phyloP scores from a whole-genome alignment of 2,888 invertebrate genomes.

The Timema podura region DNA sequence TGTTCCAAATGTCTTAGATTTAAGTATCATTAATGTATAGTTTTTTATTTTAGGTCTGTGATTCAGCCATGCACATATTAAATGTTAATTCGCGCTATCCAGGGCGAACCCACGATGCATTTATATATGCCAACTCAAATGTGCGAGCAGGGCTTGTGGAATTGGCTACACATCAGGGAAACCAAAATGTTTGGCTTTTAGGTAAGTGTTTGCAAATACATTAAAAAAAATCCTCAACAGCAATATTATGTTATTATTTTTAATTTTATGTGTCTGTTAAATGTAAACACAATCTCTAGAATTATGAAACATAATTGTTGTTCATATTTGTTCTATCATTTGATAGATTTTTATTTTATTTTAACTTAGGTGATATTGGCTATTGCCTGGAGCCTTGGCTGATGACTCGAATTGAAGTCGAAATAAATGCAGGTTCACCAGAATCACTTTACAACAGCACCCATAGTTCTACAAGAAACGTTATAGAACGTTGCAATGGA shows the following conservation, averaged over 20 bases:
- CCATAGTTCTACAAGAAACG: not conserved
- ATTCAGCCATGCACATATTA: constrained; percentile 25
- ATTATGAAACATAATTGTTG: not conserved
- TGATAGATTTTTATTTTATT: too few relatives aligned
- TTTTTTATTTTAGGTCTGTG: constrained; percentile 27
- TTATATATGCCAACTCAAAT: constrained; percentile 26
- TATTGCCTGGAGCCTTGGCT: constrained; percentile 10
- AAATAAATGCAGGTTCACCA: not conserved
- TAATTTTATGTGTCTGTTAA: too few relatives aligned
- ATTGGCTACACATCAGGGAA: too few relatives aligned
- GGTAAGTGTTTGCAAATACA: not conserved
- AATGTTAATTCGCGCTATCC: constrained; percentile 31
- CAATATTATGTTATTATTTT: too few relatives aligned
- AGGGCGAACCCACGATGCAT: constrained; percentile 30
- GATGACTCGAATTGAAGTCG: constrained; percentile 1
- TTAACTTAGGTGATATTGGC: not conserved
- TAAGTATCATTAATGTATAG: too few relatives aligned
- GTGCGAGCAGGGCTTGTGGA: not conserved
- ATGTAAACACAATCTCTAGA: too few relatives aligned
- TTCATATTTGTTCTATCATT: too few relatives aligned
- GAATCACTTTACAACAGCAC: not conserved
- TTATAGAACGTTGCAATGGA: constrained; percentile 22
- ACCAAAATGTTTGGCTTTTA: constrained; percentile 20
- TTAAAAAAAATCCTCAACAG: too few relatives aligned
- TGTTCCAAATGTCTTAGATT: too few relatives aligned